Percentiles rank a stretch among this genome's conserved stretches.
Evolutionary conservation across 2,113 vertebrate genomes (phyloP).

Genomic region (Grammomys dolichurus): DNA sequence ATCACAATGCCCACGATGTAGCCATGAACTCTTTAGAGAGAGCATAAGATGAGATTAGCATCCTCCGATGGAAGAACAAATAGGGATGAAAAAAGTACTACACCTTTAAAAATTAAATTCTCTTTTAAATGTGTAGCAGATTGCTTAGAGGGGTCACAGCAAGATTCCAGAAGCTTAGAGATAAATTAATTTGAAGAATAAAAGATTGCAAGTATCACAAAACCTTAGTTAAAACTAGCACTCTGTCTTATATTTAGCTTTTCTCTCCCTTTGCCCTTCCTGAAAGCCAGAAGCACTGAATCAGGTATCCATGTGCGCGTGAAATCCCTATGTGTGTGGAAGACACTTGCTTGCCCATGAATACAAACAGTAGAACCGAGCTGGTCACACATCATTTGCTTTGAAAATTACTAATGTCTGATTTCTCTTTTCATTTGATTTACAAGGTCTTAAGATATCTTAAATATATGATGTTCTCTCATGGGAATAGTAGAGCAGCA

Average conservation of each 20-base stretch:
- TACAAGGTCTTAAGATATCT: conserved; percentile 39
- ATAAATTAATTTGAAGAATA: conserved; percentile 74
- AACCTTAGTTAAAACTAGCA: conserved; percentile 73
- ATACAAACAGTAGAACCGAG: conserved; percentile 52
- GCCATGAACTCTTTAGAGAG: conserved; percentile 70
- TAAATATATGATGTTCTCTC: neutral
- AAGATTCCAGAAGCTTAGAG: conserved; percentile 77
- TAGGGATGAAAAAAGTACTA: conserved; percentile 34
- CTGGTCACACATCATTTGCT: neutral
- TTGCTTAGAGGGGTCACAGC: conserved; percentile 72
- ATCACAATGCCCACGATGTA: conserved; percentile 74
- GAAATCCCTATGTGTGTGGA: neutral
- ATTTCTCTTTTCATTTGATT: conserved; percentile 56
- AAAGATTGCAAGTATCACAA: conserved; percentile 71
- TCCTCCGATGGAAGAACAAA: conserved; percentile 60
- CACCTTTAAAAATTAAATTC: conserved; percentile 78
- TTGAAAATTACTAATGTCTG: conserved; percentile 28
- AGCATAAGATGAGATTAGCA: conserved; percentile 73
- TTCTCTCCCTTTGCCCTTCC: neutral
- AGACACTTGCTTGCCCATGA: conserved; percentile 33
- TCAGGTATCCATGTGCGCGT: neutral
- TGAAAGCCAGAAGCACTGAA: neutral
- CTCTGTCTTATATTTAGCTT: neutral
- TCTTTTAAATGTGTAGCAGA: conserved; percentile 51
- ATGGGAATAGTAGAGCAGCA: neutral